These are phyloP conservation scores for Hypsibius dujardini DNA, from an alignment of 1,140 invertebrate species.

Conservation along the genomic window DNA sequence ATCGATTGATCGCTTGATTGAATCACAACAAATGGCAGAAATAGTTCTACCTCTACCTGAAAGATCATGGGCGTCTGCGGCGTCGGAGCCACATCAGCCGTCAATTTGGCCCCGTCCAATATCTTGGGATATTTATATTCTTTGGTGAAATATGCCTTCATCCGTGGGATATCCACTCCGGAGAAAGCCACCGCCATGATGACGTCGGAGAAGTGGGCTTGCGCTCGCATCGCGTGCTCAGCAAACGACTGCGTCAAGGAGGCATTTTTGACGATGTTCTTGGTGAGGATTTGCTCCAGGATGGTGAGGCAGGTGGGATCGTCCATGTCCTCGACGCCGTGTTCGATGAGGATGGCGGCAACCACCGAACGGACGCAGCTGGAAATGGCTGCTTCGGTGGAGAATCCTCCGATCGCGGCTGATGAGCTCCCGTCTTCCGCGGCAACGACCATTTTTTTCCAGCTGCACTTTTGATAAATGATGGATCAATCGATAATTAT, in stretches of 20 bases:
- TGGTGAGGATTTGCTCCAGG: slow-evolving; percentile 1
- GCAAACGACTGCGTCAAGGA: slow-evolving; percentile 5
- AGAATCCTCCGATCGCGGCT: no score
- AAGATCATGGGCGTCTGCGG: neutral
- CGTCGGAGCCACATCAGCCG: neutral
- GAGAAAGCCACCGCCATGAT: slow-evolving; percentile 10
- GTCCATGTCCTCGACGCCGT: slow-evolving; percentile 1
- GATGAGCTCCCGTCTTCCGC: no score
- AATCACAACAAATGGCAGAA: no score
- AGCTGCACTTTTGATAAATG: no score
- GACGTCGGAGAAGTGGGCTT: slow-evolving; percentile 10
- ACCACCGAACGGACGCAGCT: neutral
- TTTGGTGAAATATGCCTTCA: neutral
- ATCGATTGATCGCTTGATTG: no score
- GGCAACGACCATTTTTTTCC: no score
- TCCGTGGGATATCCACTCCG: neutral
- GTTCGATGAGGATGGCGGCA: neutral
- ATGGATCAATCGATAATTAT: no score
- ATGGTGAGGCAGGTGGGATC: neutral
- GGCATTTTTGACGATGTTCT: neutral
- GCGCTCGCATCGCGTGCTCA: neutral
- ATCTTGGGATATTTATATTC: neutral
- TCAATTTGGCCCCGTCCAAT: neutral
- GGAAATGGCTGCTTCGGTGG: neutral
- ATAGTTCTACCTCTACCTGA: neutral